Evolutionary conservation across 2,797 vertebrate species (phyloP), one percentile per base, ranked within the genome.

Genomic region (Pogoniulus pusillus): DNA sequence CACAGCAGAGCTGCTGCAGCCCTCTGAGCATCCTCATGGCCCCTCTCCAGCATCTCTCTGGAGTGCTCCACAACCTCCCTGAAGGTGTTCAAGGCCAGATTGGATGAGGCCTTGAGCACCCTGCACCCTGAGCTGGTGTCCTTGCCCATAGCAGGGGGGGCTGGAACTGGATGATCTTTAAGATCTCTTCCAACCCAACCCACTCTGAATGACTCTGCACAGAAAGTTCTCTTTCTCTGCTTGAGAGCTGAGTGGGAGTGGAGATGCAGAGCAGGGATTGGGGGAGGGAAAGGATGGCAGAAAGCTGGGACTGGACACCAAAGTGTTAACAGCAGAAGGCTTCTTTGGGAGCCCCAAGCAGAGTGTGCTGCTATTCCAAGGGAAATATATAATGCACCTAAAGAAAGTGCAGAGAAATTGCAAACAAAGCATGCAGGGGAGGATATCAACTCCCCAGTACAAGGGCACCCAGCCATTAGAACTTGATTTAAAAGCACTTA

Each of bases 401-500:
- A 91, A 93, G 92, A 95, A 94, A 93, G 19, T 23, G 49, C 85
- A 92, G 71, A 90, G 94, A 93, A 94, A 93, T 82, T 89, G 94
- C 91, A 91, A 94, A 95, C 94, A 95, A 95, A 95, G 91, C 92
- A 82, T 83, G 87, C 85, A 92, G 82, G 26, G 91, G 82, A 89
- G 75, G 87, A 84, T 90, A 92, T 94, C 93, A 90, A 95, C 93
- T 51, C 91, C 81, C 1, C 4, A 86, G 74, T 77, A 91, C 95
- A 95, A 95, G 94, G 94, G 93, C 91, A 90, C 55, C 68, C 89
- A 80, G 87, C 14, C 60, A 95, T 95, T 95, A 92, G 73, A 94
- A 88, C 91, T 91, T 95, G 92, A 95, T 95, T 95, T 95, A 95
- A 95, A 95, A 57, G 81, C 91, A 82, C 93, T 92, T 96, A 95